Percentiles rank a stretch among this genome's conserved stretches.
Conservation (phyloP, 2,888 invertebrate genomes). For the Lycaena phlaeas region DNA sequence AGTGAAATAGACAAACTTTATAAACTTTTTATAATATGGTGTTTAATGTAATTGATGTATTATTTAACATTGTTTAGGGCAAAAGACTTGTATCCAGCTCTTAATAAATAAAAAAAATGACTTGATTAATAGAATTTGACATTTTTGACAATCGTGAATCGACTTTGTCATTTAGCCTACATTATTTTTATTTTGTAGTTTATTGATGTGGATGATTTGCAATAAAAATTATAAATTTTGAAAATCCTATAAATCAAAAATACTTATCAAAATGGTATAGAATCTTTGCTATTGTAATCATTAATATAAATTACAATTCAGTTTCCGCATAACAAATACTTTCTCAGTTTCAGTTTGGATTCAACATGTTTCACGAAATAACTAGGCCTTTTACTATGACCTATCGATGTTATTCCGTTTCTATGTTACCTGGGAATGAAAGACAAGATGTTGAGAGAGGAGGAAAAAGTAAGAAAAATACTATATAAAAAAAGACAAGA, state of each 20-base stretch:
- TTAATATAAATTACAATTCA: neutral
- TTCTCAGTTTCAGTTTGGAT: conserved; percentile 84
- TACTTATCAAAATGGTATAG: conserved; percentile 6
- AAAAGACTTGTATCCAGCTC: too few relatives aligned
- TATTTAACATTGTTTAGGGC: too few relatives aligned
- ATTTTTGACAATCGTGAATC: too few relatives aligned
- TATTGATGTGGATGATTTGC: neutral
- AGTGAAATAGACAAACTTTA: too few relatives aligned
- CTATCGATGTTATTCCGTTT: conserved; percentile 94
- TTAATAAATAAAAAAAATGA: too few relatives aligned
- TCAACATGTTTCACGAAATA: conserved; percentile 90
- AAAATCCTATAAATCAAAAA: neutral
- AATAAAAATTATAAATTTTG: neutral
- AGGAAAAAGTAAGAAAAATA: conserved; percentile 86
- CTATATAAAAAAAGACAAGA: neutral
- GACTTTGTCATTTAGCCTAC: neutral
- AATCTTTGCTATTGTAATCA: neutral
- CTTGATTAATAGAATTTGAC: too few relatives aligned
- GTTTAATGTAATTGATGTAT: too few relatives aligned
- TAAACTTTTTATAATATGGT: too few relatives aligned
- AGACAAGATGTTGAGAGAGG: conserved; percentile 95
- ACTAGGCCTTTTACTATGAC: conserved; percentile 86
- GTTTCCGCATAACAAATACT: neutral
- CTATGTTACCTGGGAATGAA: conserved; percentile 95
- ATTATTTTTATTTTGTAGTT: conserved; percentile 1